Evolutionary conservation across 37 sponge, comb jelly and placozoan species (phyloP).

Genomic region (Haliclona indistincta): DNA sequence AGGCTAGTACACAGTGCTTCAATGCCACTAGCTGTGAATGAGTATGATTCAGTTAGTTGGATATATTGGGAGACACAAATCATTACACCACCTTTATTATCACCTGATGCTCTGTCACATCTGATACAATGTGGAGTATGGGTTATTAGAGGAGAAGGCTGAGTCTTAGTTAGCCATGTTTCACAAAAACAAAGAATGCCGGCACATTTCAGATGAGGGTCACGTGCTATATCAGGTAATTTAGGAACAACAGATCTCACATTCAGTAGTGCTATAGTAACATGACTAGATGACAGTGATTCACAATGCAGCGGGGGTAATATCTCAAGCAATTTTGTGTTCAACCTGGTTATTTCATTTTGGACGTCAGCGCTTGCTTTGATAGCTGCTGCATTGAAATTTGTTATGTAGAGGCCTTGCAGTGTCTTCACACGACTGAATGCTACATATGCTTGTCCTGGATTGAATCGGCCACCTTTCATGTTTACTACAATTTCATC

Average conservation of each 20-base stretch:
- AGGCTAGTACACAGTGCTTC: too few species aligned
- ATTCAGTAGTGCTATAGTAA: conserved; percentile 30
- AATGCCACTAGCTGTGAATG: too few species aligned
- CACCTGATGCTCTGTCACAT: conserved; percentile 22
- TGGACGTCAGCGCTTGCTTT: conserved; percentile 14
- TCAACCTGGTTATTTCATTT: conserved; percentile 12
- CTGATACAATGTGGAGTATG: conserved; percentile 8
- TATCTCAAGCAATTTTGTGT: background rate
- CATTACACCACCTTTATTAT: conserved; percentile 16
- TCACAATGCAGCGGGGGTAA: background rate
- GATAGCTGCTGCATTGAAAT: conserved; percentile 23
- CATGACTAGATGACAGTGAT: background rate
- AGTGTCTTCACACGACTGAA: conserved; percentile 31
- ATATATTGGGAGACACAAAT: conserved; percentile 1
- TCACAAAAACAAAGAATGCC: conserved; percentile 27
- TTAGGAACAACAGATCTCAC: conserved; percentile 39
- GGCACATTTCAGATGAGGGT: conserved; percentile 7
- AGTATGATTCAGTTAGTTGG: too few species aligned
- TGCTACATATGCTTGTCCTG: conserved; percentile 48
- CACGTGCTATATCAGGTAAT: conserved; percentile 9
- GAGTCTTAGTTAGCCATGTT: conserved; percentile 18
- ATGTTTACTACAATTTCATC: conserved; percentile 34
- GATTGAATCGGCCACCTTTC: conserved; percentile 20
- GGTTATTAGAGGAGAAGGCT: conserved; percentile 17
- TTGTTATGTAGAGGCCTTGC: conserved; percentile 8